Percentiles rank a stretch among this genome's conserved stretches.
These are phyloP conservation scores for Passer montanus DNA, from an alignment of 2,113 vertebrate genomes.

Conservation along the genomic window DNA sequence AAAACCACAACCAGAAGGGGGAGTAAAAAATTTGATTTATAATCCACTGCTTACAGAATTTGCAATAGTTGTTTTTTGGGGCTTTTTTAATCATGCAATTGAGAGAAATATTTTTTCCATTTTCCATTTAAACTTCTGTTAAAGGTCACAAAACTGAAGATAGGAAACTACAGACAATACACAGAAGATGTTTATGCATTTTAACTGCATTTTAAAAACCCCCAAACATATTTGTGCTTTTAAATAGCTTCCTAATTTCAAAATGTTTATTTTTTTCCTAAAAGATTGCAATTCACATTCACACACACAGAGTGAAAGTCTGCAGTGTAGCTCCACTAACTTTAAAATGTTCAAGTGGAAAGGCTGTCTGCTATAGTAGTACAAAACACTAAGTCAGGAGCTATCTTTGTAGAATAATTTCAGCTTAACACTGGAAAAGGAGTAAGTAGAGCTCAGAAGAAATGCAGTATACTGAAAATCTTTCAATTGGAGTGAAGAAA, in stretches of 20 bases:
- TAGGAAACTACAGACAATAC: not conserved
- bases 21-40: slow-evolving; percentile 30
- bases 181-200: not conserved
- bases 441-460: not conserved
- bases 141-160: slow-evolving; percentile 18
- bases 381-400: not conserved
- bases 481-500: not conserved
- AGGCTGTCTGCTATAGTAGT: not conserved
- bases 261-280: slow-evolving; percentile 23
- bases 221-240: not conserved
- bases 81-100: slow-evolving; percentile 19
- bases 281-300: not conserved
- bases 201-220: not conserved
- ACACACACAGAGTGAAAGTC: not conserved
- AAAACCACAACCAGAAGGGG: slow-evolving; percentile 11
- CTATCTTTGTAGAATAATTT: not conserved
- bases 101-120: not conserved
- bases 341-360: not conserved
- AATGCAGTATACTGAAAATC: not conserved
- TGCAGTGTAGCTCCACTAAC: slow-evolving; percentile 2
- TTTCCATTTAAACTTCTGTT: slow-evolving; percentile 42
- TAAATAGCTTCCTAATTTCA: slow-evolving; percentile 34
- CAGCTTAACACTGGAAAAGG: not conserved
- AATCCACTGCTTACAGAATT: slow-evolving; percentile 36
- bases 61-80: not conserved